phyloP scores from a whole-genome alignment of 2,797 vertebrate genomes.

The Alectoris magna region DNA sequence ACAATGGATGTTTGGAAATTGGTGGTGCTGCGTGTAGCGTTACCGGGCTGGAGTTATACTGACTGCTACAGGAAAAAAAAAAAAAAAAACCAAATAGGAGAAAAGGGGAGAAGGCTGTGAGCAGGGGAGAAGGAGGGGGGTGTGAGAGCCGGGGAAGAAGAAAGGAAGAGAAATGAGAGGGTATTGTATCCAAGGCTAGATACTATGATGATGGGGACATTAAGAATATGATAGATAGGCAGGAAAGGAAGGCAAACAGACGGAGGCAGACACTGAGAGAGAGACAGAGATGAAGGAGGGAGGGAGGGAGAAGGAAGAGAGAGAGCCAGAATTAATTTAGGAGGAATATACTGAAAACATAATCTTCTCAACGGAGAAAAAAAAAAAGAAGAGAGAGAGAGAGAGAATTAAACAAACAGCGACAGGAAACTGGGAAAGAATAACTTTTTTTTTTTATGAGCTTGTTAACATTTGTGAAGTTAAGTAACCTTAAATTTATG shows the following conservation, averaged over 20 bases:
- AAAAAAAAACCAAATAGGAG: not conserved
- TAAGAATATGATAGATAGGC: slow-evolving; percentile 30
- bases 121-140: not conserved
- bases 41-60: not conserved
- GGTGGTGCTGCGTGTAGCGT: not conserved
- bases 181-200: not conserved
- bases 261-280: slow-evolving; percentile 27
- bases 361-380: slow-evolving; percentile 53
- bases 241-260: slow-evolving; percentile 44
- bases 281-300: not conserved
- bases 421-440: slow-evolving; percentile 69
- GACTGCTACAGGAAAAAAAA: not conserved
- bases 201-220: slow-evolving; percentile 21
- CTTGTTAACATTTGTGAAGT: slow-evolving; percentile 81
- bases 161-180: slow-evolving; percentile 2
- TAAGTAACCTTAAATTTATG: slow-evolving; percentile 79
- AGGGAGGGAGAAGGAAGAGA: not conserved
- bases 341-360: slow-evolving; percentile 58
- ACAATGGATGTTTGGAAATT: slow-evolving; percentile 51
- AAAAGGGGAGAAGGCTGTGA: not conserved
- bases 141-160: not conserved
- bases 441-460: slow-evolving; percentile 78
- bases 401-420: slow-evolving; percentile 65
- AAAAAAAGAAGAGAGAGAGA: not conserved
- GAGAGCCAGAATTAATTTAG: slow-evolving; percentile 63